Evolutionary conservation across 2,888 invertebrate genomes (phyloP).

Genomic region (Callyntrura guangdongensis): DNA sequence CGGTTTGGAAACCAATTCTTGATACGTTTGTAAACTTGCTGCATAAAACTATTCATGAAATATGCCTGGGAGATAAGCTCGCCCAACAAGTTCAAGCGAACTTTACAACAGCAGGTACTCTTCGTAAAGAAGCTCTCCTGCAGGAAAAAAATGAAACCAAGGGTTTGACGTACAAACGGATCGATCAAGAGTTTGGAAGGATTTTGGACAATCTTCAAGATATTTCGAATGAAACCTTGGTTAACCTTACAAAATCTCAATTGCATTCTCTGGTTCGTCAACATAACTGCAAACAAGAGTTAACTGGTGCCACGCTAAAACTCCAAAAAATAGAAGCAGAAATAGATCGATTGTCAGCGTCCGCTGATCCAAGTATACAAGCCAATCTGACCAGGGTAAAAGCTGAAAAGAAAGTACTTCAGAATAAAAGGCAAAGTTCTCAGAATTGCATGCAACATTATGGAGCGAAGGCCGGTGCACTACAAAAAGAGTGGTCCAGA

Average conservation of each 20-base stretch:
- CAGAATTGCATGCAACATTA: neutral
- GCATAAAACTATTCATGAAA: neutral
- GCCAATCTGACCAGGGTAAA: neutral
- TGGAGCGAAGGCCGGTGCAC: neutral
- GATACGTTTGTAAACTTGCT: neutral
- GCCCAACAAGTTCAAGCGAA: neutral
- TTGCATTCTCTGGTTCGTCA: neutral
- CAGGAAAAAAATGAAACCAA: constrained; percentile 25
- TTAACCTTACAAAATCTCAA: neutral
- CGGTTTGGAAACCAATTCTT: constrained; percentile 46
- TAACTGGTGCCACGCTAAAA: neutral
- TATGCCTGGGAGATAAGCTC: constrained; percentile 4
- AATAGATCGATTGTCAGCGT: neutral
- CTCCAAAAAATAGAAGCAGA: neutral
- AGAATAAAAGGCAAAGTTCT: neutral
- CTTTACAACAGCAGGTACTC: neutral
- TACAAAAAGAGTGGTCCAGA: neutral
- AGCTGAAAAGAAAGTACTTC: neutral
- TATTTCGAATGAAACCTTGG: neutral
- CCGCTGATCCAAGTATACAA: neutral
- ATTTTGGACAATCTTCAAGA: too few relatives aligned
- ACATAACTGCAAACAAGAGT: neutral
- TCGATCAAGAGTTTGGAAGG: neutral
- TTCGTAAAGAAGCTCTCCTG: neutral
- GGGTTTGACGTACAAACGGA: neutral